Base-by-base conservation (phyloP, 2,888 invertebrate genomes). In the Schizotus pectinicornis region DNA sequence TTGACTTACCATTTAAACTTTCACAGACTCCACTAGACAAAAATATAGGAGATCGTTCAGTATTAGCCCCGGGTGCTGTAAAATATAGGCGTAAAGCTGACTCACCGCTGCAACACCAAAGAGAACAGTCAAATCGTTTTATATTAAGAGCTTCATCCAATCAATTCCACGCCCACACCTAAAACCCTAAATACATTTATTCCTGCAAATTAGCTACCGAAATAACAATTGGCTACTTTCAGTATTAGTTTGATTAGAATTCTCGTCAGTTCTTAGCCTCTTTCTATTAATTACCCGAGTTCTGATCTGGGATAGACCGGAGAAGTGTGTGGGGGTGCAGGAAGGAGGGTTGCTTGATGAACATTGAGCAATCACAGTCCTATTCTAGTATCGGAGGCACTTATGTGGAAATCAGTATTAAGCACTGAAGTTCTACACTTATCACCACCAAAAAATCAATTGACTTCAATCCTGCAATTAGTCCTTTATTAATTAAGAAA, bases 241-340 rank as follows among this genome's bases (percentile, higher is more conserved):
- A 35, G 49, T 57, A 56, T 57, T 58, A 61, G 62, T 68, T 69
- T 73, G 73, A 74, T 77, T 77, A 74, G 74, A 73, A 77, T 78
- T 78, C 78, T 72, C 68, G 75, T 77, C 77, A 77, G 73, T 73
- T 73, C 71, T 72, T 71, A 69, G 67, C 74, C 74, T 75, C 76
- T 77, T 77, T 75, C 77, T 77, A 77, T 78, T 78, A 78, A 78
- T 78, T 78, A 77, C 76, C 72, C 70, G 70, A 74, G 76, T 75
- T 77, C 76, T 78, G 77, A 78, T 77, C 78, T 74, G 70, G 65
- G 72, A 76, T 73, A 70, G 73, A 70, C 72, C 67, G 68, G 67
- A 30, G 50, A 59, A 50, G 67, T 70, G 64, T 63, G 69, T 69
- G 65, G 63, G 62, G 64, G 60, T 48, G 59, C 59, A 68, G 69